phyloP scores from a whole-genome alignment of 2,797 vertebrate species.

The Aulostomus chinensis region DNA sequence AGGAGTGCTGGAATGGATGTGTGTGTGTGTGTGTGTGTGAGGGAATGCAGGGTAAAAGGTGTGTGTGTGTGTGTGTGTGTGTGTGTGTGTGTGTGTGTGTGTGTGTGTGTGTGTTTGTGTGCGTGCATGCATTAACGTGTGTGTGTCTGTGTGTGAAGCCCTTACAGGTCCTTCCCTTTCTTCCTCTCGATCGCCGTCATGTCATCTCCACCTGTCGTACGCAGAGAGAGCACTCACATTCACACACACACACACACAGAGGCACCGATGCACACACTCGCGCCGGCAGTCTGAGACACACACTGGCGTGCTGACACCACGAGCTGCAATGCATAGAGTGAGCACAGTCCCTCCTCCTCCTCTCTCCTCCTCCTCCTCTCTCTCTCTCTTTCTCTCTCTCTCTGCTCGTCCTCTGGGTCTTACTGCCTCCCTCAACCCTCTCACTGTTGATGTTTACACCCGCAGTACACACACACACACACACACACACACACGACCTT shows the following conservation, averaged over 20 bases:
- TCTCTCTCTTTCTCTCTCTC: conserved; percentile 19
- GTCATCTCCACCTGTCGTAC: conserved; percentile 78
- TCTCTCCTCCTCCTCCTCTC: conserved; percentile 25
- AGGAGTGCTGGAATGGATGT: conserved; percentile 47
- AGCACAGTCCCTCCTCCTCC: conserved; percentile 60
- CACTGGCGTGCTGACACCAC: conserved; percentile 52
- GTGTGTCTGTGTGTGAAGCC: conserved; percentile 30
- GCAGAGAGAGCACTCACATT: conserved; percentile 66
- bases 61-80: conserved; percentile 18
- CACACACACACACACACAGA: conserved; percentile 54
- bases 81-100: conserved; percentile 10
- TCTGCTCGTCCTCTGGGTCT: conserved; percentile 70
- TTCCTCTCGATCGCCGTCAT: conserved; percentile 76
- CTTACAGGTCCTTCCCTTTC: conserved; percentile 80
- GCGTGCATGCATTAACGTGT: too few species aligned
- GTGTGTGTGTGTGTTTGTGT: too few species aligned
- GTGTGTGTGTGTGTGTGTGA: conserved; percentile 39
- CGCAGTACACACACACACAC: conserved; percentile 7
- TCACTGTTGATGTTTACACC: conserved; percentile 1
- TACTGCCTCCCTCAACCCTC: conserved; percentile 55
- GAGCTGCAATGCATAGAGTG: conserved; percentile 58
- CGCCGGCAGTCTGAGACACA: conserved; percentile 61
- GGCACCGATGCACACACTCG: conserved; percentile 52
- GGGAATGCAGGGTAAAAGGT: conserved; percentile 47
- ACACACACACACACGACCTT: not conserved